Percentiles rank a stretch among this genome's conserved stretches.
Conservation (phyloP, 2,888 invertebrate genomes). For the Drosophila fulvimacula region DNA sequence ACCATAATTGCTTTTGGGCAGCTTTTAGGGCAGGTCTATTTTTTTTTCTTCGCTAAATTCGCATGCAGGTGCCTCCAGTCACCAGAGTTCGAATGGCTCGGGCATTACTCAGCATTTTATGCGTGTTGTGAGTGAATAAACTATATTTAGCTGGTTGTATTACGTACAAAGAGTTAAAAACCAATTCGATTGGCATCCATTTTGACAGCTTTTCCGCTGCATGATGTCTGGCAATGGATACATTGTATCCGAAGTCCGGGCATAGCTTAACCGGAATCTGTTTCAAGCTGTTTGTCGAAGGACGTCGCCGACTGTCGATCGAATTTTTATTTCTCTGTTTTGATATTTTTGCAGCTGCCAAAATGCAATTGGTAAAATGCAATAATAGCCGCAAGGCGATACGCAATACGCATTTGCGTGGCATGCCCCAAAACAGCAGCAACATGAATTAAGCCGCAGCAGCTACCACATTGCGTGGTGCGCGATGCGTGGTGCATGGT, state of each 20-base stretch:
- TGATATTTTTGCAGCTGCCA: constrained; percentile 22
- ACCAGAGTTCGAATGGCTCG: constrained; percentile 1
- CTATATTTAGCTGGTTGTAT: constrained; percentile 1
- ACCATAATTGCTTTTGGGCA: constrained; percentile 12
- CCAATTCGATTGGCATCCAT: constrained; percentile 12
- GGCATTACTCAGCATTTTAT: constrained; percentile 22
- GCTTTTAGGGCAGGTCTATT: constrained; percentile 12
- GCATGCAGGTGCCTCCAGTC: constrained; percentile 4
- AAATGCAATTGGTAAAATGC: constrained; percentile 32
- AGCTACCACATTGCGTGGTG: constrained; percentile 7
- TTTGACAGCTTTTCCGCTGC: constrained; percentile 23
- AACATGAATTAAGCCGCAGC: constrained; percentile 18
- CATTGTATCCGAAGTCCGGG: constrained; percentile 6
- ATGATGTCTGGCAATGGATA: constrained; percentile 8
- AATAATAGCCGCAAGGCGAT: constrained; percentile 14
- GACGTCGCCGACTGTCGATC: constrained; percentile 17
- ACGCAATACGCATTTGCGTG: constrained; percentile 24
- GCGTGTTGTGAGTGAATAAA: not conserved
- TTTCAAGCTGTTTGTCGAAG: constrained; percentile 11
- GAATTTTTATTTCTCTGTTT: constrained; percentile 14
- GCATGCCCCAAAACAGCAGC: constrained; percentile 11
- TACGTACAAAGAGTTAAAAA: constrained; percentile 1
- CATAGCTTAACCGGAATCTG: constrained; percentile 9
- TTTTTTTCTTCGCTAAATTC: not conserved
- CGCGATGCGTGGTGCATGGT: constrained; percentile 1